Percentiles rank a stretch among this genome's conserved stretches.
These are phyloP conservation scores for Ashinkailepas kermadecensis DNA, from an alignment of 2,888 invertebrate genomes.

Conservation along the genomic window DNA sequence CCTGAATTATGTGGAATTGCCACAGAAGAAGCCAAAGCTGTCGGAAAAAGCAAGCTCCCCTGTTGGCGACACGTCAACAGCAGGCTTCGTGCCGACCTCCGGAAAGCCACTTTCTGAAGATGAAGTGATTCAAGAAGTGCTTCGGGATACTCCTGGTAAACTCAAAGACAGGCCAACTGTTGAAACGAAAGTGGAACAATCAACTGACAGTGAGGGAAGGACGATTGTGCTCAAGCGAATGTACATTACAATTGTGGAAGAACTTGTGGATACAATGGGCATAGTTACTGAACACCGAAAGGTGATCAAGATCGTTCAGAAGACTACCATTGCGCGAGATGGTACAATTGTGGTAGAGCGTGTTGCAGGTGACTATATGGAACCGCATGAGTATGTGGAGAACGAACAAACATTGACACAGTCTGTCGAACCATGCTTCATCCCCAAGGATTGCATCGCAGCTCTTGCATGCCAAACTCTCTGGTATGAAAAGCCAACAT, in stretches of 20 bases:
- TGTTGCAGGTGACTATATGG: neutral
- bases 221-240: neutral
- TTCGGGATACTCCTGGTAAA: neutral
- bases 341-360: neutral
- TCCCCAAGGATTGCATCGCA: neutral
- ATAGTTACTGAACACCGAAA: too few relatives aligned
- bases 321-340: too few relatives aligned
- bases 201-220: neutral
- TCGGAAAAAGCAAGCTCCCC: too few relatives aligned
- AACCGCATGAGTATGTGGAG: neutral
- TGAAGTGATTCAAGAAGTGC: neutral
- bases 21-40: neutral
- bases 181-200: neutral
- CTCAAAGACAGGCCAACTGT: neutral
- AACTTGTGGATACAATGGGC: too few relatives aligned
- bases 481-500: neutral
- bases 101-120: neutral
- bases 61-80: too few relatives aligned
- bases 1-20: too few relatives aligned
- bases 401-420: neutral
- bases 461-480: neutral
- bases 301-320: too few relatives aligned
- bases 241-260: neutral
- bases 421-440: neutral
- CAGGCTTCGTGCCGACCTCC: too few relatives aligned